Evolutionary conservation across 2,888 invertebrate genomes (phyloP).

Genomic region (Eupsilia transversa): DNA sequence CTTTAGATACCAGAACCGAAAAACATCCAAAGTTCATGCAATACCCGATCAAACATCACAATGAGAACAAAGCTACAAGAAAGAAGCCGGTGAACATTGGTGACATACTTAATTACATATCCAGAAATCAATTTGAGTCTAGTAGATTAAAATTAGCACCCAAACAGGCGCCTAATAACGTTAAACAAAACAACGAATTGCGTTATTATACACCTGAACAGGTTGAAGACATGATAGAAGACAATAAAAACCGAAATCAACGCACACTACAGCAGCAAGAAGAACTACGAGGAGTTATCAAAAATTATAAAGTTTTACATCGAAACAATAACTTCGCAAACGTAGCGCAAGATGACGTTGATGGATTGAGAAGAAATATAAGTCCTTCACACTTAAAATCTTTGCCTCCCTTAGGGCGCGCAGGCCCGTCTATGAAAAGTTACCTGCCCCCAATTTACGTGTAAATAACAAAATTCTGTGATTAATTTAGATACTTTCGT

Average conservation of each 20-base stretch:
- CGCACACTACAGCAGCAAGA: slow-evolving; percentile 76
- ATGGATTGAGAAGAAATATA: slow-evolving; percentile 74
- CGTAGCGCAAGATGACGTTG: slow-evolving; percentile 69
- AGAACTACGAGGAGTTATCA: slow-evolving; percentile 83
- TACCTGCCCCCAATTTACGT: slow-evolving; percentile 85
- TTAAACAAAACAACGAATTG: slow-evolving; percentile 73
- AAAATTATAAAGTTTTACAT: slow-evolving; percentile 87
- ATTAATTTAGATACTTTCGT: slow-evolving; percentile 70
- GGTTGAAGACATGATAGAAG: slow-evolving; percentile 59
- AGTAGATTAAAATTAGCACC: slow-evolving; percentile 79
- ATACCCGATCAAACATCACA: slow-evolving; percentile 73
- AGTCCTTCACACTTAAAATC: slow-evolving; percentile 78
- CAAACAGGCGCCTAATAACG: slow-evolving; percentile 68
- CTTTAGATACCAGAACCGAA: slow-evolving; percentile 72
- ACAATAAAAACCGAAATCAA: slow-evolving; percentile 68
- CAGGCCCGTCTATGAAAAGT: slow-evolving; percentile 86
- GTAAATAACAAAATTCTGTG: slow-evolving; percentile 78
- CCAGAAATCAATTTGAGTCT: slow-evolving; percentile 85
- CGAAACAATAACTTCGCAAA: slow-evolving; percentile 78
- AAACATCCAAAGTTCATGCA: slow-evolving; percentile 77
- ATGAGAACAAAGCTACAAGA: slow-evolving; percentile 75
- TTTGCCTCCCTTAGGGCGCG: slow-evolving; percentile 85
- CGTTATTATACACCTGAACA: slow-evolving; percentile 71
- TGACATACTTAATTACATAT: slow-evolving; percentile 82
- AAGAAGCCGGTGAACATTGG: slow-evolving; percentile 80